A percentile compares a stretch with the other conserved stretches of the same genome.
Conservation (phyloP, 2,113 vertebrate genomes). For the Antigone vipio region DNA sequence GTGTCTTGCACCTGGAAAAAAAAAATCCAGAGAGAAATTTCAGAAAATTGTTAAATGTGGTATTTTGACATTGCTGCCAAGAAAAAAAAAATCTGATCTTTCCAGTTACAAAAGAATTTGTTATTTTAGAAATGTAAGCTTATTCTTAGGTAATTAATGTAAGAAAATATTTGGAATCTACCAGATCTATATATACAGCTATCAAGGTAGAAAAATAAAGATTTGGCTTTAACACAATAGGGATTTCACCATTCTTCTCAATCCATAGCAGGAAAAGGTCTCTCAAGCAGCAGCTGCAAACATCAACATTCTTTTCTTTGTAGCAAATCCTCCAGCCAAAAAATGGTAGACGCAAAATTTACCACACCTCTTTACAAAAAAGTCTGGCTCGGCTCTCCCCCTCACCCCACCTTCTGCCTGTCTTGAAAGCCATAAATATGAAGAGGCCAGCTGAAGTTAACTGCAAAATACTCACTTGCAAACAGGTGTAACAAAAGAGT, state of each 20-base stretch:
- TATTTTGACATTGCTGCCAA: background rate
- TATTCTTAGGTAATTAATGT: background rate
- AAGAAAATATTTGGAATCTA: background rate
- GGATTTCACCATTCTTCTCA: background rate
- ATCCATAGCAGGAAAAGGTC: background rate
- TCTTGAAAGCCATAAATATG: constrained; percentile 29
- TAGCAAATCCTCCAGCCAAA: constrained; percentile 6
- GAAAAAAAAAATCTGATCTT: background rate
- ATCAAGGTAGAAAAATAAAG: background rate
- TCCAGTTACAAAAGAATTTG: background rate
- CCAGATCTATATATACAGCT: background rate
- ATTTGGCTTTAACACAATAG: background rate
- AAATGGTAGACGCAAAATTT: constrained; percentile 3
- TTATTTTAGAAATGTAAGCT: background rate
- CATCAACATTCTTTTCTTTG: constrained; percentile 18
- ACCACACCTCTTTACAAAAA: background rate
- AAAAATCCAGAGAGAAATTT: background rate
- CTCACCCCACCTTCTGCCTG: background rate
- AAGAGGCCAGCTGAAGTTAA: constrained; percentile 42
- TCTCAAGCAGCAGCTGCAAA: constrained; percentile 29
- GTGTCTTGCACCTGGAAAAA: background rate
- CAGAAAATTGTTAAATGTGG: background rate
- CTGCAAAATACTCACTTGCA: constrained; percentile 43
- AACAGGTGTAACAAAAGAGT: constrained; percentile 55
- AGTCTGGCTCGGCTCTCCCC: background rate